These are phyloP conservation scores for Drosophila athabasca DNA, from an alignment of 1,140 invertebrate species.

Conservation along the genomic window DNA sequence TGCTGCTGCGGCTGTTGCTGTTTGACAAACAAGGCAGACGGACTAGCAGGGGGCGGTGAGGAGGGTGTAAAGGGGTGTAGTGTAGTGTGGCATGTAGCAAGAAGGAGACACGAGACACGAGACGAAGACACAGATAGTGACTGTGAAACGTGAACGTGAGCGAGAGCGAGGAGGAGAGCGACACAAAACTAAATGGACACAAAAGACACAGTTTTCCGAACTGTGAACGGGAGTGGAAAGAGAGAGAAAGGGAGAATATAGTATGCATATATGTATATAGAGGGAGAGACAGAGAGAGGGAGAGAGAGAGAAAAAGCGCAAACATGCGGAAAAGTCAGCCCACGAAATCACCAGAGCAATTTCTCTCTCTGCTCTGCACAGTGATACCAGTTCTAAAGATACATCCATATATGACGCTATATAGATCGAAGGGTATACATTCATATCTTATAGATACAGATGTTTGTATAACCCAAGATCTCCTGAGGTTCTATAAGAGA, in stretches of 20 bases:
- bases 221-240: too few species aligned
- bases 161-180: slow-evolving; percentile 31
- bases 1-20: slow-evolving; percentile 41
- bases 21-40: slow-evolving; percentile 80
- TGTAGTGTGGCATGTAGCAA: too few species aligned
- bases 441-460: neutral
- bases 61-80: too few species aligned
- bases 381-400: slow-evolving; percentile 7
- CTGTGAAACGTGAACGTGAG: slow-evolving; percentile 38
- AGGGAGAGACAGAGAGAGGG: neutral
- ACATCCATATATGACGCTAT: neutral
- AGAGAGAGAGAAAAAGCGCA: slow-evolving; percentile 35
- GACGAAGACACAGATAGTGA: slow-evolving; percentile 35
- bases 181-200: slow-evolving; percentile 54
- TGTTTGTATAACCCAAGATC: too few species aligned
- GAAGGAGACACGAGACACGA: slow-evolving; percentile 18
- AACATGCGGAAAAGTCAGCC: slow-evolving; percentile 68
- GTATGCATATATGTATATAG: neutral
- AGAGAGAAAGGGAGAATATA: neutral
- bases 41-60: slow-evolving; percentile 34
- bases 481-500: too few species aligned
- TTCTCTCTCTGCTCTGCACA: slow-evolving; percentile 8
- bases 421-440: too few species aligned
- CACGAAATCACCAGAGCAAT: slow-evolving; percentile 38
- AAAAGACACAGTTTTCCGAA: slow-evolving; percentile 19